A percentile compares a stretch with the other conserved stretches of the same genome.
These are phyloP conservation scores for Atractosteus spatula DNA, from an alignment of 2,113 vertebrate species.

Conservation along the genomic window DNA sequence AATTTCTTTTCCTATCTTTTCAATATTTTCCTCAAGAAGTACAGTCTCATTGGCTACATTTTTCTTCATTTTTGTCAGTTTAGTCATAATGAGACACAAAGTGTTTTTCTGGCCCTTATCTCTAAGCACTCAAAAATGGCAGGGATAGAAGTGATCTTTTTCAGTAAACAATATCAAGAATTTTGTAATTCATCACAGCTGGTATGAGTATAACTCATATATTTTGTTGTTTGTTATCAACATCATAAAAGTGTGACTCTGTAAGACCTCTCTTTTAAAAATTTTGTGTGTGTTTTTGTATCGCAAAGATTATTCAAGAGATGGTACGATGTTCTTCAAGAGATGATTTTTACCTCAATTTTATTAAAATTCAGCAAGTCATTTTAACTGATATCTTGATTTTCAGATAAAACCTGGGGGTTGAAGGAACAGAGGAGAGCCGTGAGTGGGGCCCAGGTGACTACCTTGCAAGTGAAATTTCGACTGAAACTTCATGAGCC, in stretches of 20 bases:
- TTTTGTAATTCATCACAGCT: neutral
- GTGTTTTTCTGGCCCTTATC: slow-evolving; percentile 57
- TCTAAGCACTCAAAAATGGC: slow-evolving; percentile 34
- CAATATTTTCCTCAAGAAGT: slow-evolving; percentile 26
- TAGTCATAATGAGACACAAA: slow-evolving; percentile 36
- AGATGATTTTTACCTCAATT: neutral
- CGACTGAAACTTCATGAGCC: slow-evolving; percentile 25
- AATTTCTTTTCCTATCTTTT: slow-evolving; percentile 16
- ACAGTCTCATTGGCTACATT: slow-evolving; percentile 19
- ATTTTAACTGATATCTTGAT: slow-evolving; percentile 4
- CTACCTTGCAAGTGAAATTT: slow-evolving; percentile 24
- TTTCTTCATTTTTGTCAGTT: slow-evolving; percentile 35
- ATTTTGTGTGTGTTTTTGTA: neutral
- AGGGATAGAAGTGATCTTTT: slow-evolving; percentile 18
- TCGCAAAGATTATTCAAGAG: no score
- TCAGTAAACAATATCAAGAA: slow-evolving; percentile 18
- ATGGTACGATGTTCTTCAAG: no score
- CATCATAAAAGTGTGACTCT: neutral
- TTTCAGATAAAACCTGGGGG: neutral
- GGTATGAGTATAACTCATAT: slow-evolving; percentile 19
- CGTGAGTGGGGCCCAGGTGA: neutral
- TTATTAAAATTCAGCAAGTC: neutral
- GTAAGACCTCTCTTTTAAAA: neutral
- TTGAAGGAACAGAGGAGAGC: neutral
- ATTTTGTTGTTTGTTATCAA: no score